Evolutionary conservation across 1,140 invertebrate species (phyloP).

Genomic region (Teleopsis dalmanni): DNA sequence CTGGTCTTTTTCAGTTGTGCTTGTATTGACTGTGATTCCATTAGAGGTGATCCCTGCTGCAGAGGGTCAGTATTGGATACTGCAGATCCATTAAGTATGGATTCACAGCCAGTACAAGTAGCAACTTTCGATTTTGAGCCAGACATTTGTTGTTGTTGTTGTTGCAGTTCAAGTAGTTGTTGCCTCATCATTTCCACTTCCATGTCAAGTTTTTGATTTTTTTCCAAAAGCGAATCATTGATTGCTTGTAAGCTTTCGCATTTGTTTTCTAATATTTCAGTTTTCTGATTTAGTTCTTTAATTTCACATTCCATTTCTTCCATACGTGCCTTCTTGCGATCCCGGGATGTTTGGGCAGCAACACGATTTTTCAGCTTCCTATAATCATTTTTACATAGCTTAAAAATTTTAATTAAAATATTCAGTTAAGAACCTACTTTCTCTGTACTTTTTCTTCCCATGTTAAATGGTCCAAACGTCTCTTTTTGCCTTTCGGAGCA

Average conservation of each 20-base stretch:
- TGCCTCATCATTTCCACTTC: conserved; percentile 47
- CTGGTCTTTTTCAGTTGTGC: conserved; percentile 35
- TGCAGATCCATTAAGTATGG: conserved; percentile 60
- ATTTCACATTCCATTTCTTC: conserved; percentile 75
- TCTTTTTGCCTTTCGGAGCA: conserved; percentile 52
- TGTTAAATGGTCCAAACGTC: conserved; percentile 66
- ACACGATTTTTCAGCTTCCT: conserved; percentile 96
- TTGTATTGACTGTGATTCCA: conserved; percentile 50
- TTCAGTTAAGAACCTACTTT: conserved; percentile 57
- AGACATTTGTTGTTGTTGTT: conserved; percentile 16
- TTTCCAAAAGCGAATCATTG: conserved; percentile 57
- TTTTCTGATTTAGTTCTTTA: conserved; percentile 55
- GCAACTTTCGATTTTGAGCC: conserved; percentile 29
- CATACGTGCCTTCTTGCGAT: conserved; percentile 91
- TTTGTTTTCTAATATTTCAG: conserved; percentile 56
- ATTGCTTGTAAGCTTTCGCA: conserved; percentile 56
- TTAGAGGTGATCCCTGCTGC: conserved; percentile 66
- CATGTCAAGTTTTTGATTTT: conserved; percentile 54
- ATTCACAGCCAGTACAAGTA: conserved; percentile 52
- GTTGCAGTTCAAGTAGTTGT: conserved; percentile 34
- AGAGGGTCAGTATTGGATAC: conserved; percentile 66
- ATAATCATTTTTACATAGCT: conserved; percentile 21
- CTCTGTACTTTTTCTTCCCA: conserved; percentile 77
- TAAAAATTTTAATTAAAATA: conserved; percentile 1
- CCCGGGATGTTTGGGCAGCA: conserved; percentile 94